Evolutionary conservation across 2,113 vertebrate species (phyloP).

Genomic region (Sander lucioperca): DNA sequence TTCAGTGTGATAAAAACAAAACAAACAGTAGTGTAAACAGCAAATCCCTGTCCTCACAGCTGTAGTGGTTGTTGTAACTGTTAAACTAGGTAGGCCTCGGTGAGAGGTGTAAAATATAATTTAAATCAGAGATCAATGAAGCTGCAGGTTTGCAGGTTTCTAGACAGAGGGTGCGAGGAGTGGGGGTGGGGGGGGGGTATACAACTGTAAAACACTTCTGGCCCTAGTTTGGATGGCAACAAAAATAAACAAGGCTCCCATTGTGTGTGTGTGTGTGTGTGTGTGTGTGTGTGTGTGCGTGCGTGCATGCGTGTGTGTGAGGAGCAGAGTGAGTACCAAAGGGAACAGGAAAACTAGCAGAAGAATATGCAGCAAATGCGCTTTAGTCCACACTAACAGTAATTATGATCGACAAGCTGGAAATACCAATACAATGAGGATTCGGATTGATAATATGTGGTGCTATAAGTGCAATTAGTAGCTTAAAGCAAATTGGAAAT

Average conservation of each 20-base stretch:
- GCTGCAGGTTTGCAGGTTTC: slow-evolving; percentile 31
- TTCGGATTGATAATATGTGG: neutral
- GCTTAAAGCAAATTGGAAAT: slow-evolving; percentile 38
- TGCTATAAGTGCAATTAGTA: slow-evolving; percentile 2
- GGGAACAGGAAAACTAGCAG: neutral
- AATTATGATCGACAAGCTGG: slow-evolving; percentile 26
- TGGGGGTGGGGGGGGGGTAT: neutral
- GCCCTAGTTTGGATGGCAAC: slow-evolving; percentile 15
- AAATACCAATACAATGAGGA: slow-evolving; percentile 7
- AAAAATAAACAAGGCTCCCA: slow-evolving; percentile 41
- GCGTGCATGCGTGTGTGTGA: slow-evolving; percentile 3
- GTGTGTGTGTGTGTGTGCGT: slow-evolving; percentile 17
- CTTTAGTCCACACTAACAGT: neutral
- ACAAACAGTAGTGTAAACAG: neutral
- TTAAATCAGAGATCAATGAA: slow-evolving; percentile 44
- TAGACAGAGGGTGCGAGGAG: neutral
- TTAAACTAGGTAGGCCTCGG: slow-evolving; percentile 8
- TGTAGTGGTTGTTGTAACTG: neutral
- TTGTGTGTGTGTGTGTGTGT: too few species aligned
- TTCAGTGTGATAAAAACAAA: slow-evolving; percentile 24
- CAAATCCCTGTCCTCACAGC: neutral
- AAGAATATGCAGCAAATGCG: neutral
- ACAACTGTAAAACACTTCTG: slow-evolving; percentile 32
- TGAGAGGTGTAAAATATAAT: slow-evolving; percentile 40
- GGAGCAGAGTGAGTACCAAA: slow-evolving; percentile 5